Percentiles rank a stretch among this genome's conserved stretches.
Evolutionary conservation across 64 coral and sea anemone genomes (phyloP).

Genomic region (Pocillopora verrucosa): DNA sequence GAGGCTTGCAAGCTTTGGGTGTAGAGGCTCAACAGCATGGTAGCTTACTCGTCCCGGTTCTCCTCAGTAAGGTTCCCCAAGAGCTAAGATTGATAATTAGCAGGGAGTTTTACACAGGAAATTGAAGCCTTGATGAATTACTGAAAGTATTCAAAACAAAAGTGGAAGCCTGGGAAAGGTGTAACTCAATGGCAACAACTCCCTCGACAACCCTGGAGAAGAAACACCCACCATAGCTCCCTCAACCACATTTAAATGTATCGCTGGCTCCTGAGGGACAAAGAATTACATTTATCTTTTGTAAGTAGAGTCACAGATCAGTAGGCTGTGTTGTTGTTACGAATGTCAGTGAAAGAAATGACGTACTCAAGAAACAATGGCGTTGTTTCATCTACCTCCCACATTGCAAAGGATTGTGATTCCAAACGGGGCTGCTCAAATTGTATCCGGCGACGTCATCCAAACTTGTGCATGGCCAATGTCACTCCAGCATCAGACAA

Average conservation of each 20-base stretch:
- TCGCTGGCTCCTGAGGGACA: neutral
- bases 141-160: neutral
- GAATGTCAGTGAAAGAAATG: constrained; percentile 1
- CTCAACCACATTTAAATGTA: no score
- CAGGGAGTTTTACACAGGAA: neutral
- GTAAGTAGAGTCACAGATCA: neutral
- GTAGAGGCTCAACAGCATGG: constrained; percentile 42
- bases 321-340: constrained; percentile 5
- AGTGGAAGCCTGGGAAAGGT: neutral
- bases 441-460: constrained; percentile 14
- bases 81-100: constrained; percentile 16
- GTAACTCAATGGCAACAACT: neutral
- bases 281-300: neutral
- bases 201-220: neutral
- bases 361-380: constrained; percentile 5
- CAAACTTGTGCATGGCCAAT: constrained; percentile 12
- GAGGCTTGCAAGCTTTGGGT: constrained; percentile 24
- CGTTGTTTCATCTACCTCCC: neutral
- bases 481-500: neutral
- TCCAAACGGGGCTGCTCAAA: neutral
- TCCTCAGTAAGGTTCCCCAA: constrained; percentile 23
- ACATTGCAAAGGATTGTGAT: neutral
- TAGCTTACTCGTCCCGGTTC: constrained; percentile 34
- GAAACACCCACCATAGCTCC: neutral
- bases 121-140: neutral